A percentile compares a stretch with the other conserved stretches of the same genome.
Evolutionary conservation across 2,797 vertebrate species (phyloP).

Genomic region (Sebastes jordani): DNA sequence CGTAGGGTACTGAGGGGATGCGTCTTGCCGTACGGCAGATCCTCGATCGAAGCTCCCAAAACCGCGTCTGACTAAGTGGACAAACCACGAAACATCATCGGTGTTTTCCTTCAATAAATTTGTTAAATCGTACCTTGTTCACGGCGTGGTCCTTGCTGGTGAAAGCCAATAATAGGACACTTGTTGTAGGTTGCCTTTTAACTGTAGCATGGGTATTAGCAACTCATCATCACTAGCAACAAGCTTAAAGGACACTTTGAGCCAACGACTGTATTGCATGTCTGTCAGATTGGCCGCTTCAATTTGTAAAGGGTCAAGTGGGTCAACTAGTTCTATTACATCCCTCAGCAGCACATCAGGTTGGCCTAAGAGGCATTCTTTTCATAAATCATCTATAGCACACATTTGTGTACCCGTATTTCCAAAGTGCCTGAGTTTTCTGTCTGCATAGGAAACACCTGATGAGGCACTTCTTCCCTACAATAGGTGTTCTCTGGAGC

Average conservation of each 20-base stretch:
- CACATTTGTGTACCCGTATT: constrained; percentile 33
- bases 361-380: neutral
- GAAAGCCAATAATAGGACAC: neutral
- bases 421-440: constrained; percentile 16
- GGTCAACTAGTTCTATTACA: neutral
- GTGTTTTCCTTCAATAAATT: no score
- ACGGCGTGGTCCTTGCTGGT: no score
- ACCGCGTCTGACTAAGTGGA: no score
- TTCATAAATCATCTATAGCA: neutral
- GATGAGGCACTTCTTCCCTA: neutral
- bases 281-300: neutral
- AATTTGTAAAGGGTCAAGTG: neutral
- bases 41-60: no score
- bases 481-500: neutral
- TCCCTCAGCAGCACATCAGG: neutral
- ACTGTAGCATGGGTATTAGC: neutral
- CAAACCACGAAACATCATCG: no score
- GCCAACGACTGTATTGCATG: neutral
- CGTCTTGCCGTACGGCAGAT: no score
- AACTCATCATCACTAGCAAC: neutral
- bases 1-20: no score
- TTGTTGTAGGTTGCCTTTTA: neutral
- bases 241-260: neutral
- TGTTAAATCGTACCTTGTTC: no score
- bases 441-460: neutral